Conservation (phyloP, 2,797 vertebrate species). For the Megalops cyprinoides region DNA sequence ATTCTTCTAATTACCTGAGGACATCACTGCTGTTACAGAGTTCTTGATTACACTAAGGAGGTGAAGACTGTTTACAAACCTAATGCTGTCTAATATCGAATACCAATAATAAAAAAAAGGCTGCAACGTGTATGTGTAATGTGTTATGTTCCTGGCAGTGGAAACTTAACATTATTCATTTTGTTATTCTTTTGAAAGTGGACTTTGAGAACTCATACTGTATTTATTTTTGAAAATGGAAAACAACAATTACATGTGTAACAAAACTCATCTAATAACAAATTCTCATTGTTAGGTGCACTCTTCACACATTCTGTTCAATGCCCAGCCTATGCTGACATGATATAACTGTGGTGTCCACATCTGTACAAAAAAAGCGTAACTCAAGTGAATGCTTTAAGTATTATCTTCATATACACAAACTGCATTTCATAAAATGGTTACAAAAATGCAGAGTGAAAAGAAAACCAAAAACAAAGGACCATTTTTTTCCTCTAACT, state of each 20-base stretch:
- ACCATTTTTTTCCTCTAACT: not conserved
- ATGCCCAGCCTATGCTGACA: not conserved
- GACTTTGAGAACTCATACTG: conserved; percentile 38
- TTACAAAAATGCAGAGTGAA: not conserved
- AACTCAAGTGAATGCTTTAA: not conserved
- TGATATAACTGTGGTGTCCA: not conserved
- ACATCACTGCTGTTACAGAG: not conserved
- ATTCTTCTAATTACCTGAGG: conserved; percentile 37
- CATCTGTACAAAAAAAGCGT: not conserved
- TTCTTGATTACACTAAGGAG: conserved; percentile 62
- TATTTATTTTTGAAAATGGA: no score
- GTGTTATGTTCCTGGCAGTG: conserved; percentile 32
- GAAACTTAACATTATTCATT: conserved; percentile 18
- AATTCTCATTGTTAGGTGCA: not conserved
- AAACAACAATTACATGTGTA: not conserved
- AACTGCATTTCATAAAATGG: not conserved
- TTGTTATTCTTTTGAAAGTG: conserved; percentile 34
- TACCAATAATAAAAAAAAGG: conserved; percentile 64
- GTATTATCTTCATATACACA: not conserved
- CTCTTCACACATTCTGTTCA: not conserved
- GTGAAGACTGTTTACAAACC: conserved; percentile 59
- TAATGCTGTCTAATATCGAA: conserved; percentile 52
- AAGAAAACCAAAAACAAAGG: not conserved
- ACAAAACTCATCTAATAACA: not conserved
- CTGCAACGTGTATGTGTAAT: not conserved